These are phyloP conservation scores for Eudemis profundana DNA, from an alignment of 2,888 invertebrate species.

Conservation along the genomic window DNA sequence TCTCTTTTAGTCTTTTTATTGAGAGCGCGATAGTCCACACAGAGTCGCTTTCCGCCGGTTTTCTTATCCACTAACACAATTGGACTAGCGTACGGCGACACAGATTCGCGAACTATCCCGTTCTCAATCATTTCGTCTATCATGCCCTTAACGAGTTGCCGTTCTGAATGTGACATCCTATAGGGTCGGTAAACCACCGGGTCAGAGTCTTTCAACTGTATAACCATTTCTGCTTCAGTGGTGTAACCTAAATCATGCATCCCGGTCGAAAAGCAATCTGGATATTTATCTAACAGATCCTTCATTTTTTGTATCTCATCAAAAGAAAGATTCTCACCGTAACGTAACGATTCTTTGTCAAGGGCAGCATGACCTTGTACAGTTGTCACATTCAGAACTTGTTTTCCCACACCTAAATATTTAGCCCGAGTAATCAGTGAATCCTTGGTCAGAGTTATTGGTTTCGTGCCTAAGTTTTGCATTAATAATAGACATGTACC, in stretches of 20 bases:
- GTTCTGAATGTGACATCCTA: background rate
- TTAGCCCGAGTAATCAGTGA: background rate
- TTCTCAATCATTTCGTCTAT: background rate
- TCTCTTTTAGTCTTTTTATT: background rate
- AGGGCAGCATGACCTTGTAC: no score
- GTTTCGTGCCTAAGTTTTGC: background rate
- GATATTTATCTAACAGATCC: background rate
- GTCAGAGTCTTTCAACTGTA: background rate
- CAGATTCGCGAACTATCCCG: background rate
- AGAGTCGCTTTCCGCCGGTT: conserved; percentile 8
- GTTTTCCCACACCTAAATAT: background rate
- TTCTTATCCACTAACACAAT: background rate
- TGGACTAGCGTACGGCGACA: background rate
- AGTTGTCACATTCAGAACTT: background rate
- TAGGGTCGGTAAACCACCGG: background rate
- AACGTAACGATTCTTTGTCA: background rate
- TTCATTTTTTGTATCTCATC: background rate
- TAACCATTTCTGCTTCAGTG: background rate
- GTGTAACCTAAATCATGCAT: background rate
- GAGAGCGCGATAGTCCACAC: conserved; percentile 36
- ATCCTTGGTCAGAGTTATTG: background rate
- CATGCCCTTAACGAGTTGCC: background rate
- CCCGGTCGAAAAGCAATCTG: background rate
- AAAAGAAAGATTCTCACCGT: background rate
- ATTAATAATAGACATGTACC: background rate